These are phyloP conservation scores for Halcyon chelicuti DNA, from an alignment of 2,797 vertebrate genomes.

Conservation along the genomic window DNA sequence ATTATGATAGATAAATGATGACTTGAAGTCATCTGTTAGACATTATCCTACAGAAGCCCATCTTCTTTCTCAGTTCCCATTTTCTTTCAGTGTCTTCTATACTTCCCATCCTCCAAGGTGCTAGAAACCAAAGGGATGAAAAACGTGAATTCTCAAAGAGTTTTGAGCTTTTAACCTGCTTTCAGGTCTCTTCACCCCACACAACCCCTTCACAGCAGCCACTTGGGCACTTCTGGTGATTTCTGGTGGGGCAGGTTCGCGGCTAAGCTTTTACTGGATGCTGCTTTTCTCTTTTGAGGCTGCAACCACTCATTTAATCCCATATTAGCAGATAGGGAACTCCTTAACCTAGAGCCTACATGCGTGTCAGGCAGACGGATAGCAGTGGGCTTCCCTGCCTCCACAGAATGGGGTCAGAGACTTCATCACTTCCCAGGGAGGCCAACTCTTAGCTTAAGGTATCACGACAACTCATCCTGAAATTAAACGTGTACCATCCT, in stretches of 20 bases:
- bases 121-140: not conserved
- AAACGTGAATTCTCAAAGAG: not conserved
- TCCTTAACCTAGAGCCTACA: not conserved
- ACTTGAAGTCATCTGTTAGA: not conserved
- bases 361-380: fast-evolving
- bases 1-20: not conserved
- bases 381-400: not conserved
- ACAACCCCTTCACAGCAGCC: not conserved
- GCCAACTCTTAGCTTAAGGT: not conserved
- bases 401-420: not conserved
- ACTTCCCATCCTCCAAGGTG: not conserved
- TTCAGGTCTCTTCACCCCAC: not conserved
- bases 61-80: not conserved
- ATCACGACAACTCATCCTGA: not conserved
- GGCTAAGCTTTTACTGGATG: not conserved
- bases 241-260: not conserved
- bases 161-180: not conserved
- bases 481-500: not conserved
- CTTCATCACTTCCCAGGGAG: not conserved
- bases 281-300: not conserved
- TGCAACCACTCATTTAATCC: not conserved
- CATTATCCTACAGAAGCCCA: not conserved
- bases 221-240: not conserved
- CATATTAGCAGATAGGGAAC: not conserved
- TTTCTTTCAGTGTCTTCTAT: not conserved